Percentiles rank a stretch among this genome's conserved stretches.
Conservation (phyloP, 2,797 vertebrate genomes). For the Chiloscyllium punctatum region DNA sequence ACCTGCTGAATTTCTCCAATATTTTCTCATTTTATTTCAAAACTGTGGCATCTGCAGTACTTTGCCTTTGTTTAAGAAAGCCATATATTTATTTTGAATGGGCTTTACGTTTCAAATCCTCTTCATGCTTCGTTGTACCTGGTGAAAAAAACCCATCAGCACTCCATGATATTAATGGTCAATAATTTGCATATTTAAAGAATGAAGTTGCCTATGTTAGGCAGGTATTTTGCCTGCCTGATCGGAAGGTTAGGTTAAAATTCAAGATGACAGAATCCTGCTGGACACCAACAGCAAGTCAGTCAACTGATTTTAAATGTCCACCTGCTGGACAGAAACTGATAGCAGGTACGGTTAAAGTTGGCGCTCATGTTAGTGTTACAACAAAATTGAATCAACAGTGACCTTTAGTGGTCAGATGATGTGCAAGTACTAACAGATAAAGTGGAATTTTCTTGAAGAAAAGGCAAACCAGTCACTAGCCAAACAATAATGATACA, state of each 20-base stretch:
- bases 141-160: background rate
- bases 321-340: background rate
- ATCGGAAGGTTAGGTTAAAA: background rate
- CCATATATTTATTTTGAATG: background rate
- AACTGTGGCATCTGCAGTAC: too few relatives aligned
- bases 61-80: too few relatives aligned
- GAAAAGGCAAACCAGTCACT: background rate
- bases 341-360: background rate
- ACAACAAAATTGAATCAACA: slow-evolving; percentile 25
- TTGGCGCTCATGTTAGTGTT: background rate
- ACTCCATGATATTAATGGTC: background rate
- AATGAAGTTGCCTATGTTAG: background rate
- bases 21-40: too few relatives aligned
- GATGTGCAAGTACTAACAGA: background rate
- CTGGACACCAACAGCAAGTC: background rate
- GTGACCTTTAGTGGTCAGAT: slow-evolving; percentile 11
- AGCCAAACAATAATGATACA: background rate
- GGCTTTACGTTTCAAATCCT: background rate
- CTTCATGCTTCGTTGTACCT: background rate
- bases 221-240: background rate
- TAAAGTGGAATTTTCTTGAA: background rate
- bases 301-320: background rate
- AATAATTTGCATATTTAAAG: background rate
- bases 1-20: too few relatives aligned
- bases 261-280: background rate